Conservation (phyloP, 2,113 vertebrate species). For the Platanista minor region DNA sequence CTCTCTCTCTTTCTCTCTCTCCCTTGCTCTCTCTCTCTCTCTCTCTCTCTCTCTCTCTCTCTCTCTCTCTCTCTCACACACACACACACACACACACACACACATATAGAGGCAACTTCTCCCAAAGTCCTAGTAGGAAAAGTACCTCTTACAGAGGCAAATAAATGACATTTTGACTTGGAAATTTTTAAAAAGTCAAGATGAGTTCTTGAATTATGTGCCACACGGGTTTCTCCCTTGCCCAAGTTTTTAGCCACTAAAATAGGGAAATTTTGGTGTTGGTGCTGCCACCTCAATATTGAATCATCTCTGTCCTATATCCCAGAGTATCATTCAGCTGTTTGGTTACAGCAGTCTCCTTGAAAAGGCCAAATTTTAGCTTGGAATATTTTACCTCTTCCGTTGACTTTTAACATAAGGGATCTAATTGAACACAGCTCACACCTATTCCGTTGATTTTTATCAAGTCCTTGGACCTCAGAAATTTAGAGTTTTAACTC, state of each 20-base stretch:
- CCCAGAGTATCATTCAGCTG: neutral
- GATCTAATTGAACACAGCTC: neutral
- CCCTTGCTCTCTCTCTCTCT: too few species aligned
- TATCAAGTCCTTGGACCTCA: neutral
- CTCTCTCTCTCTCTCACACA: neutral
- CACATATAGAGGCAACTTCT: neutral
- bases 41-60: too few species aligned
- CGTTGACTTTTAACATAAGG: neutral
- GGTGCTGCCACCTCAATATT: neutral
- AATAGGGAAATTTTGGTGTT: slow-evolving; percentile 36
- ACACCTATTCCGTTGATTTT: neutral
- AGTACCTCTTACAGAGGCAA: slow-evolving; percentile 40
- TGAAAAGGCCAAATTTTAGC: neutral
- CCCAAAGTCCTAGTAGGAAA: slow-evolving; percentile 27
- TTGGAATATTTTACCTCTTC: neutral
- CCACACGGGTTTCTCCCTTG: neutral
- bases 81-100: neutral
- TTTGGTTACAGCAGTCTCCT: neutral
- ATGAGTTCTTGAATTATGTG: neutral
- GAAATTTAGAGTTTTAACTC: slow-evolving; percentile 16
- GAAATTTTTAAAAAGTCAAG: slow-evolving; percentile 55
- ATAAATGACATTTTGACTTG: slow-evolving; percentile 43
- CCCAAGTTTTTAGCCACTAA: neutral
- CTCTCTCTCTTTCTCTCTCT: too few species aligned
- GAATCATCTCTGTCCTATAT: neutral